These are phyloP conservation scores for Araneus ventricosus DNA, from an alignment of 1,140 invertebrate genomes.

Conservation along the genomic window DNA sequence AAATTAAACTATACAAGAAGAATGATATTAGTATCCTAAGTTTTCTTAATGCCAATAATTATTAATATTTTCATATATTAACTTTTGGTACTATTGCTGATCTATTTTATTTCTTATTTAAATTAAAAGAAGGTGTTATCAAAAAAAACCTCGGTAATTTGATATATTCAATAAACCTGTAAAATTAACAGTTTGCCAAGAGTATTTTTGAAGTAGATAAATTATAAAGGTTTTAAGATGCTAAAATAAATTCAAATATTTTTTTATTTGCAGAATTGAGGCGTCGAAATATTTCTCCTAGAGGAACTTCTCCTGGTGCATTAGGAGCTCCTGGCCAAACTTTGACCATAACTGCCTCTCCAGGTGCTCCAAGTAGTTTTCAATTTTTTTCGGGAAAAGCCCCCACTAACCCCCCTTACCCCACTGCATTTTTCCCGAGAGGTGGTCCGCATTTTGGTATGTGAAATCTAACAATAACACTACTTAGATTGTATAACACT, in stretches of 20 bases:
- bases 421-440: constrained; percentile 67
- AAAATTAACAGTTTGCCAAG: no score
- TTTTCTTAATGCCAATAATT: no score
- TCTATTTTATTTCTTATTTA: no score
- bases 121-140: no score
- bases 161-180: no score
- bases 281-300: constrained; percentile 47
- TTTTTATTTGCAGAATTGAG: constrained; percentile 57
- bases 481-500: no score
- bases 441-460: constrained; percentile 69
- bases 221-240: neutral
- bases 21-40: no score
- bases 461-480: constrained; percentile 14
- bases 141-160: no score
- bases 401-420: constrained; percentile 72
- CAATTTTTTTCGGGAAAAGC: constrained; percentile 29
- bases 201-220: no score
- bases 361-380: constrained; percentile 68
- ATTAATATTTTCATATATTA: no score
- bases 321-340: constrained; percentile 39
- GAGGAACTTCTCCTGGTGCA: constrained; percentile 2
- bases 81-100: no score
- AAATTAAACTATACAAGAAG: no score
- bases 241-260: neutral
- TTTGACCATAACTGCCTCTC: constrained; percentile 32